Percentiles rank a stretch among this genome's conserved stretches.
Evolutionary conservation across 2,797 vertebrate genomes (phyloP).

Genomic region (Xerus rutilus): DNA sequence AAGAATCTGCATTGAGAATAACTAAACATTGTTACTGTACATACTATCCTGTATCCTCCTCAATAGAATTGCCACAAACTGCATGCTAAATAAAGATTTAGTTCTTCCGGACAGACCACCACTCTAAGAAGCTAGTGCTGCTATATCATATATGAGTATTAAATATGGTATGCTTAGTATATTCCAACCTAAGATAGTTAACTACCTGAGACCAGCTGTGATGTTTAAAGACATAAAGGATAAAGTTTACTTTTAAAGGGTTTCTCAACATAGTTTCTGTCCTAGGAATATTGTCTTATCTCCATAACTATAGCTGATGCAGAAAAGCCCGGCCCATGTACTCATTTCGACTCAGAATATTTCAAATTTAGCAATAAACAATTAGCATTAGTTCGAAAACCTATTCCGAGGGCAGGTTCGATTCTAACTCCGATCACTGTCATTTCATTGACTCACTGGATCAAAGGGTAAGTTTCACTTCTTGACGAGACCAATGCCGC

Average conservation of each 20-base stretch:
- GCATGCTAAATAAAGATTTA: conserved; percentile 96
- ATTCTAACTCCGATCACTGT: conserved; percentile 80
- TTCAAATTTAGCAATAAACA: conserved; percentile 90
- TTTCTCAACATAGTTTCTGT: conserved; percentile 91
- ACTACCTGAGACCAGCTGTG: conserved; percentile 93
- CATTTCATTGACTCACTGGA: conserved; percentile 80
- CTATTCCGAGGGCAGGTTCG: conserved; percentile 85
- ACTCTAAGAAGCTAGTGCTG: conserved; percentile 92
- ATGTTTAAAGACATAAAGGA: conserved; percentile 91
- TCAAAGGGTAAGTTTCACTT: conserved; percentile 84
- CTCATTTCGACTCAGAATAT: conserved; percentile 84
- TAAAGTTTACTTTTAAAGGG: conserved; percentile 91
- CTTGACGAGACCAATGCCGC: conserved; percentile 79
- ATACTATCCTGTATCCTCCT: conserved; percentile 96
- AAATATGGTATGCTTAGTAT: conserved; percentile 94
- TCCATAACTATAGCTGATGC: conserved; percentile 88
- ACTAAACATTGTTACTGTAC: conserved; percentile 98
- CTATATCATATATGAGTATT: conserved; percentile 93
- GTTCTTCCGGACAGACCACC: conserved; percentile 92
- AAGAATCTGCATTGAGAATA: conserved; percentile 93
- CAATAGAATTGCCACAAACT: conserved; percentile 98
- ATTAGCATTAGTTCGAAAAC: conserved; percentile 86
- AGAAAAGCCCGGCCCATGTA: conserved; percentile 85
- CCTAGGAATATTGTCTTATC: conserved; percentile 90
- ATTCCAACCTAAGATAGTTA: conserved; percentile 93